Base-by-base conservation (phyloP, 2,888 invertebrate genomes). In the Aspidiotus destructor region DNA sequence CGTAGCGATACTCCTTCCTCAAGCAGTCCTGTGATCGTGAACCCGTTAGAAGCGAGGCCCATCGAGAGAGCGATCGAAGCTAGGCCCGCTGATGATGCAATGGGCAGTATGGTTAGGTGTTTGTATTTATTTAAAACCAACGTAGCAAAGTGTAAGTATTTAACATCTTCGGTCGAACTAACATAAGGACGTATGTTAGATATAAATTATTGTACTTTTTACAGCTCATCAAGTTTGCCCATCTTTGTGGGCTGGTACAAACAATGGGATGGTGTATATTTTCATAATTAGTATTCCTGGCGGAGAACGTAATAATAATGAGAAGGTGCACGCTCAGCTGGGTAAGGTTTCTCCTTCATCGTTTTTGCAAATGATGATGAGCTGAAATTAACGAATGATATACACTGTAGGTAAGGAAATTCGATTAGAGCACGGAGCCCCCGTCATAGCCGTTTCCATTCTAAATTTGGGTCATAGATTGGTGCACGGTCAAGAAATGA, bases 181-280 rank as follows among this genome's bases (percentile, higher is more conserved):
- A 28, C 2, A 28, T 28, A 28, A 3, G 1, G 5, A 28, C 28
- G 2, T 28, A 28, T 28, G 28, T 5, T 28, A 28, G 28, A 28
- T 3, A 28, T 28, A 28, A 28, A 28, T 28, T 28, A 28, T 28
- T 5, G 28, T 5, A 28, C 28, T 28, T 28, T 3, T 28, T 28
- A 60, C 79, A 92, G 92, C 87, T 78, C 90, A 91, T 82, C 87
- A 84, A 74, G 88, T 89, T 60, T 86, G 87, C 55, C 89, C 94
- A 11, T 95, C 96, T 1, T 79, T 99, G 70, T 97, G 97, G 96
- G 95, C 94, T 63, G 98, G 97, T 52, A 97, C 97, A 55, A 96
- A 97, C 79, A 89, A 92, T 75, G 98, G 97, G 63, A 90, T 92
- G 6, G 92, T 99, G 13, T 95, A 88, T 76, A 91, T 96, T 52